phyloP scores from a whole-genome alignment of 2,113 vertebrate species.

The Capricornis sumatraensis region DNA sequence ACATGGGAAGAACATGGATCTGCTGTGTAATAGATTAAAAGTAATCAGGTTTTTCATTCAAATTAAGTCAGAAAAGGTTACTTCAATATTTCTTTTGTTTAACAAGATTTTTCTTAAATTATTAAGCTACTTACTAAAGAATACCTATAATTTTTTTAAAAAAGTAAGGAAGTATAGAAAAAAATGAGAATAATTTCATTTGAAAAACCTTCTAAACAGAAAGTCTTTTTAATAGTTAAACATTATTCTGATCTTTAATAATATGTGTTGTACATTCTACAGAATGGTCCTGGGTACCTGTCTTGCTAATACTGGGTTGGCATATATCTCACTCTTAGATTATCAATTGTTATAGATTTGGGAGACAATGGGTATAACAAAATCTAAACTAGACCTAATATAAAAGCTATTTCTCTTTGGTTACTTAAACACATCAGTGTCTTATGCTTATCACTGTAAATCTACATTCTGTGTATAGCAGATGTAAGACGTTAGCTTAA shows the following conservation, averaged over 20 bases:
- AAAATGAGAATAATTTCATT: background rate
- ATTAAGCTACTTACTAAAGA: conserved; percentile 1
- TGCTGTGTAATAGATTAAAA: conserved; percentile 69
- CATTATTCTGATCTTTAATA: background rate
- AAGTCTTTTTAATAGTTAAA: background rate
- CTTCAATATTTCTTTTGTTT: background rate
- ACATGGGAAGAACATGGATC: conserved; percentile 68
- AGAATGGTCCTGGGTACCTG: background rate
- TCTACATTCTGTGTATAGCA: background rate
- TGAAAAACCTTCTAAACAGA: background rate
- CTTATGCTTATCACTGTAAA: background rate
- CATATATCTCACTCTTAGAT: background rate
- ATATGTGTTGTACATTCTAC: background rate
- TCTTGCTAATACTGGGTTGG: background rate
- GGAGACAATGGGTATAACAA: background rate
- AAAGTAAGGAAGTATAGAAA: background rate
- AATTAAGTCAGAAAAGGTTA: conserved; percentile 48
- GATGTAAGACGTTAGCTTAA: background rate
- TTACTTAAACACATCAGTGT: background rate
- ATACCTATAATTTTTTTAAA: background rate
- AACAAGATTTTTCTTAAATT: conserved; percentile 16
- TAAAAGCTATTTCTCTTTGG: background rate
- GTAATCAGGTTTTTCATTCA: conserved; percentile 70
- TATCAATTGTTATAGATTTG: background rate
- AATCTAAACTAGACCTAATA: background rate